Base-by-base conservation (phyloP, 2,888 invertebrate genomes). In the Ptychoptera albimana region DNA sequence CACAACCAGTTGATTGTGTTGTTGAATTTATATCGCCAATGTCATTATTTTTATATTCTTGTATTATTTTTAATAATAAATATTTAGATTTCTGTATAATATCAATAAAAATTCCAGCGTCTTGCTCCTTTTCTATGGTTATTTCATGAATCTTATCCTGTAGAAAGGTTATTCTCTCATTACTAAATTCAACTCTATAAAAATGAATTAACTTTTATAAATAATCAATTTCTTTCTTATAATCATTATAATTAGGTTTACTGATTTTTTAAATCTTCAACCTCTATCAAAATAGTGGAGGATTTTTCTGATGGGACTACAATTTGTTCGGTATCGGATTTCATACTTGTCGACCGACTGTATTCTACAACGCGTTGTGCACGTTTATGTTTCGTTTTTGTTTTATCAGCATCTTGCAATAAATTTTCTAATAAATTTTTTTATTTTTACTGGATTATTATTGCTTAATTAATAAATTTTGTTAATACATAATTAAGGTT, bases 31-130 rank as follows among this genome's bases (percentile, higher is more conserved):
- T n/a, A n/a, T n/a, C 23, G 23, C 23, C 7, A 5, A 3, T 23
- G 23, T 23, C 23, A 23, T 23, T 7, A 23, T 23, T 23, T 23
- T 23, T 23, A 23, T 7, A 5, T 5, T 23, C 23, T 31, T 42
- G 44, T 5, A 50, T 43, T 32, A 43, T 56, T 44, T 62, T 57
- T 45, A 62, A 40, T 30, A 63, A 54, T 34, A 58, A 53, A 15
- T 54, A 51, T 51, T 60, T 64, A 2, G 64, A 59, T 45, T 56
- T 60, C 29, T 42, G 41, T 2, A 64, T 54, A 6, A 63, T 60
- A 30, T 59, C 57, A 41, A 58, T 56, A 45, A 63, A 65, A 12
- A 56, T 53, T 46, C 58, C 59, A 2, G 54, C 49, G 50, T 65
- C 64, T n/a, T 51, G 53, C 8, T 56, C 53, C 42, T 60, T 62